Conservation (phyloP, 1,140 invertebrate genomes). For the Theocolax elegans region DNA sequence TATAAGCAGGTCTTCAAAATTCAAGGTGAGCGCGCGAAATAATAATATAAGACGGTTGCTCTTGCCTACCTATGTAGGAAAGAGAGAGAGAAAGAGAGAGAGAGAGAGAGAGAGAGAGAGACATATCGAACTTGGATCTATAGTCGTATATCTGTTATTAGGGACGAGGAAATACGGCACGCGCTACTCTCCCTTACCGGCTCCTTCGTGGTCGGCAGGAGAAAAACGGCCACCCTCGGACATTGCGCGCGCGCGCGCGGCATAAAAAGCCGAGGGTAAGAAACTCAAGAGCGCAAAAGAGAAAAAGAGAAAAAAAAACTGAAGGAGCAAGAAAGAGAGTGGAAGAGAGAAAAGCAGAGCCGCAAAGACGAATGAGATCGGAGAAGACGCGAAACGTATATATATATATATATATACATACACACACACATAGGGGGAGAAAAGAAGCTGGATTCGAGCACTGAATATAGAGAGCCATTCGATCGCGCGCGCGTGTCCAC, state of each 20-base stretch:
- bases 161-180: slow-evolving; percentile 19
- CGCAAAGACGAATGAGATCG: slow-evolving; percentile 39
- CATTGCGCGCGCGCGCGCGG: slow-evolving; percentile 3
- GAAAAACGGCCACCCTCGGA: slow-evolving; percentile 29
- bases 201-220: not conserved
- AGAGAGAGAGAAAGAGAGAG: too few species aligned
- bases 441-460: slow-evolving; percentile 49
- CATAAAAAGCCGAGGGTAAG: slow-evolving; percentile 17
- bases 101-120: too few species aligned
- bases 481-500: slow-evolving; percentile 45
- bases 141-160: slow-evolving; percentile 25
- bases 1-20: not conserved
- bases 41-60: slow-evolving; percentile 11
- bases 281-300: not conserved
- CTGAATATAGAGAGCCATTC: slow-evolving; percentile 55
- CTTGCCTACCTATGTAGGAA: too few species aligned
- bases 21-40: slow-evolving; percentile 5
- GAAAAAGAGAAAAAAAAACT: slow-evolving; percentile 45
- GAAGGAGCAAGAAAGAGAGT: slow-evolving; percentile 5
- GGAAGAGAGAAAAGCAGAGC: slow-evolving; percentile 34
- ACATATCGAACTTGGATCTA: not conserved
- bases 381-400: slow-evolving; percentile 42
- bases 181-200: not conserved
- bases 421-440: too few species aligned
- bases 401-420: too few species aligned